Evolutionary conservation across 2,888 invertebrate species (phyloP).

Genomic region (Augochlorella aurata): DNA sequence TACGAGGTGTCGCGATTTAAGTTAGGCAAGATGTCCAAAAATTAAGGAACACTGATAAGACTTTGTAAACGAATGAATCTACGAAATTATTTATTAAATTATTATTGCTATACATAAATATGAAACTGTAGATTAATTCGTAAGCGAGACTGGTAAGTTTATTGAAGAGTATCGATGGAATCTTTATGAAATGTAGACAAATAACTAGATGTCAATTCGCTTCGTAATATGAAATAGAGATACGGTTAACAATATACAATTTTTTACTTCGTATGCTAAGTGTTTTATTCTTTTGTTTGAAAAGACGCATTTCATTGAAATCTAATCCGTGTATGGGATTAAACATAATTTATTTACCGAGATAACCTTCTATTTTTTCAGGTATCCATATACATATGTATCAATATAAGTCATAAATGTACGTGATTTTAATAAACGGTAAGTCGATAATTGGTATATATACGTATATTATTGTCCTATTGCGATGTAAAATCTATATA

Average conservation of each 20-base stretch:
- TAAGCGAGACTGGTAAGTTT: conserved; percentile 31
- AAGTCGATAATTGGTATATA: conserved; percentile 6
- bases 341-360: conserved; percentile 4
- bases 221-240: conserved; percentile 2
- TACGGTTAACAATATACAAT: neutral
- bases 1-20: conserved; percentile 55
- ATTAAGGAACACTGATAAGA: conserved; percentile 44
- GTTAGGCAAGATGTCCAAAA: conserved; percentile 61
- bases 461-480: neutral
- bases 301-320: neutral
- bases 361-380: conserved; percentile 31
- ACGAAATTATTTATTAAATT: conserved; percentile 25
- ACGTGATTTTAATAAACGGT: conserved; percentile 15
- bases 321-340: neutral
- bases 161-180: neutral
- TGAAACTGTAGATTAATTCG: conserved; percentile 8
- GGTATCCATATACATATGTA: neutral
- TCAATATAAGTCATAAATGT: neutral
- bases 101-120: conserved; percentile 11
- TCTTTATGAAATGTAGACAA: neutral
- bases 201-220: conserved; percentile 9
- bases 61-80: conserved; percentile 30
- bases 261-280: neutral
- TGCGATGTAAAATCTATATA: neutral
- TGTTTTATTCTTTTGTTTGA: neutral